Conservation (phyloP, 64 coral and sea anemone species). For the Anthopleura sola region DNA sequence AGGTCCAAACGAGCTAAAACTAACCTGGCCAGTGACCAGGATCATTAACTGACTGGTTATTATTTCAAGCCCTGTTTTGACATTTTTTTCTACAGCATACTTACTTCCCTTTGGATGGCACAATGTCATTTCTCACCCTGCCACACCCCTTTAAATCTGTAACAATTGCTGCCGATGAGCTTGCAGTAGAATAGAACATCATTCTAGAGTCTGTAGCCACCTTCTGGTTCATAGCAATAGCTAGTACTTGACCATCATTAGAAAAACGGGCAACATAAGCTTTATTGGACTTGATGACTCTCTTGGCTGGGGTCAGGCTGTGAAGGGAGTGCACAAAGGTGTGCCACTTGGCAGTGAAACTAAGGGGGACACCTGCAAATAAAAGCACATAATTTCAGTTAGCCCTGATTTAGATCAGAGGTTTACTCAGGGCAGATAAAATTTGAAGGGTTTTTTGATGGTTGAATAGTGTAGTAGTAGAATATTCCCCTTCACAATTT, state of each 20-base stretch:
- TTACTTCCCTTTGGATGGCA: constrained; percentile 51
- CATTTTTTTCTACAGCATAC: neutral
- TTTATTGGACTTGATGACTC: constrained; percentile 72
- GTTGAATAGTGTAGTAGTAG: too few relatives aligned
- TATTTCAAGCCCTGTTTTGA: too few relatives aligned
- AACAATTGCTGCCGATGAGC: constrained; percentile 66
- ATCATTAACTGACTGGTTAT: too few relatives aligned
- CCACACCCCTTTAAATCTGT: constrained; percentile 89
- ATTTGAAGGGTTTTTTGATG: too few relatives aligned
- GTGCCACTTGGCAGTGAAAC: constrained; percentile 77
- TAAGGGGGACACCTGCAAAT: constrained; percentile 12
- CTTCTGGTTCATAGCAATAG: constrained; percentile 87
- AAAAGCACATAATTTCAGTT: neutral
- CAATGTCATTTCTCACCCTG: constrained; percentile 4
- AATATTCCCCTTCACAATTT: too few relatives aligned
- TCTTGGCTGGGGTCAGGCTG: constrained; percentile 66
- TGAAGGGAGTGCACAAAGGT: constrained; percentile 65
- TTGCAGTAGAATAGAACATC: constrained; percentile 78
- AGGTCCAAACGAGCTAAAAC: too few relatives aligned
- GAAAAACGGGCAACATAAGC: constrained; percentile 61
- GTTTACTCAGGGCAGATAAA: too few relatives aligned
- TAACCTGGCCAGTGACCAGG: too few relatives aligned
- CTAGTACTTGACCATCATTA: constrained; percentile 78
- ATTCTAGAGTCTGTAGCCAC: constrained; percentile 72
- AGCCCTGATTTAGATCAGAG: too few relatives aligned